Conservation (phyloP, 2,888 invertebrate species). For the Parasteatoda lunata region DNA sequence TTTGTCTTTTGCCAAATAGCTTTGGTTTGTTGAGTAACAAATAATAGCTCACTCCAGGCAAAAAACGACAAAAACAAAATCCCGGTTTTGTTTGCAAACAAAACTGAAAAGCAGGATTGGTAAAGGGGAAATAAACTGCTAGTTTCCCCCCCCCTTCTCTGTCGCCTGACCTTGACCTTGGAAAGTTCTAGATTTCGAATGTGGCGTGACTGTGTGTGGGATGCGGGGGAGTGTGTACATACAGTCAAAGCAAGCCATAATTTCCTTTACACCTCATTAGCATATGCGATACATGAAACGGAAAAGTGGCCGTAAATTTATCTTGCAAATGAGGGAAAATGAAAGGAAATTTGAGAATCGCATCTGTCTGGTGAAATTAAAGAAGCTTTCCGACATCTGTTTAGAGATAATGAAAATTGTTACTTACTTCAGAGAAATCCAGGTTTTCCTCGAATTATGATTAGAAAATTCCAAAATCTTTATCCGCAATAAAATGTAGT, state of each 20-base stretch:
- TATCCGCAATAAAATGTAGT: too few relatives aligned
- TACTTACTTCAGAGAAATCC: too few relatives aligned
- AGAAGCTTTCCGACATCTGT: too few relatives aligned
- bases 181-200: constrained; percentile 31
- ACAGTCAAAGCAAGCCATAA: background rate
- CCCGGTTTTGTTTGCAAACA: constrained; percentile 1
- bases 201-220: background rate
- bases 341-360: too few relatives aligned
- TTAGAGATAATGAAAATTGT: too few relatives aligned
- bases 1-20: too few relatives aligned
- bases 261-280: constrained; percentile 31
- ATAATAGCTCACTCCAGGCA: too few relatives aligned
- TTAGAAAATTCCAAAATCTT: too few relatives aligned
- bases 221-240: constrained; percentile 26
- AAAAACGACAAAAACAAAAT: background rate
- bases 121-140: background rate
- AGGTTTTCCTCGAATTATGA: too few relatives aligned
- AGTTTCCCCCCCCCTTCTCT: too few relatives aligned
- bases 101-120: background rate
- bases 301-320: background rate
- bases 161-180: constrained; percentile 50
- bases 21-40: too few relatives aligned
- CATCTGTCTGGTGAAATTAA: too few relatives aligned
- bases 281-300: constrained; percentile 12
- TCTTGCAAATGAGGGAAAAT: background rate